Conservation (phyloP, 2,888 invertebrate genomes). For the Rotaria sp. region DNA sequence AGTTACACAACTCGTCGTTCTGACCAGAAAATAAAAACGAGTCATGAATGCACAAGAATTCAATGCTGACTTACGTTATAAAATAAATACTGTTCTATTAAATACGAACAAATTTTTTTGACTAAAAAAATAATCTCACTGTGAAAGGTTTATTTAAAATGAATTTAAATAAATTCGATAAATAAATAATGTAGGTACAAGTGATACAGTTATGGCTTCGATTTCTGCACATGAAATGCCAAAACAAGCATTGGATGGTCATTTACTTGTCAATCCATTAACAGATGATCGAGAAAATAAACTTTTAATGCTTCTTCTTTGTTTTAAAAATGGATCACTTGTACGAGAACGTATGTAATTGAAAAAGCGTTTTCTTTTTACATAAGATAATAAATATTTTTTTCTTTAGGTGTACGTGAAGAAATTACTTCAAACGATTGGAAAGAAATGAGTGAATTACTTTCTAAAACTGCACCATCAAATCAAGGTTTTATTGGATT, state of each 20-base stretch:
- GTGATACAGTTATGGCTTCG: not conserved
- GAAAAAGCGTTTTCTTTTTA: too few relatives aligned
- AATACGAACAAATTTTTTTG: too few relatives aligned
- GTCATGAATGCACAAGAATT: too few relatives aligned
- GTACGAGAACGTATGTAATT: constrained; percentile 70
- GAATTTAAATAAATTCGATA: too few relatives aligned
- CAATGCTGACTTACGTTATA: too few relatives aligned
- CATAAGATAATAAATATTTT: too few relatives aligned
- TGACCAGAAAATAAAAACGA: too few relatives aligned
- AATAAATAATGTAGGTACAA: not conserved
- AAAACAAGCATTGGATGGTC: not conserved
- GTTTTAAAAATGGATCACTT: constrained; percentile 78
- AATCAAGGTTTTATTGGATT: constrained; percentile 77
- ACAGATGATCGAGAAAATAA: not conserved
- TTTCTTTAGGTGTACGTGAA: constrained; percentile 57
- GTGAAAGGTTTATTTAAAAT: too few relatives aligned
- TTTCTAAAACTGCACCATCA: constrained; percentile 76
- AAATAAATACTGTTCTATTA: too few relatives aligned
- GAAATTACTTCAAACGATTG: constrained; percentile 70
- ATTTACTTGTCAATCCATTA: not conserved
- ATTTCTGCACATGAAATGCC: not conserved
- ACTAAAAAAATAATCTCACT: too few relatives aligned
- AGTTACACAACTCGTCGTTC: too few relatives aligned
- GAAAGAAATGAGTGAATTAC: constrained; percentile 73
- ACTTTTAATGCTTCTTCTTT: constrained; percentile 56